Conservation (phyloP, 2,797 vertebrate genomes). For the Euphonia xanthogaster region DNA sequence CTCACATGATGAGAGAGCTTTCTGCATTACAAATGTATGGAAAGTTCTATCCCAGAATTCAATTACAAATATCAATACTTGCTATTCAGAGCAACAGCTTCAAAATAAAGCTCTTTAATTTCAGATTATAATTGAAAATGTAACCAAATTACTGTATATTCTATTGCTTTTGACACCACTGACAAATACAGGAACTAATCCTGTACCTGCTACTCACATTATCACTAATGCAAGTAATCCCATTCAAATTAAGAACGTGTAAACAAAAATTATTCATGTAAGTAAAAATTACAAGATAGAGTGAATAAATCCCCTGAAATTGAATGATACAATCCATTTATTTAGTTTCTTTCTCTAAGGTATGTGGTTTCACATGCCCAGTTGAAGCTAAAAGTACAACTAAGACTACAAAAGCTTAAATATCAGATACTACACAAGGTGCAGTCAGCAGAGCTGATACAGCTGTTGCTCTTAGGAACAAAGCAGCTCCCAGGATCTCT, state of each 20-base stretch:
- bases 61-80: constrained; percentile 61
- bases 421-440: neutral
- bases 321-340: constrained; percentile 8
- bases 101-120: constrained; percentile 59
- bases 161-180: constrained; percentile 9
- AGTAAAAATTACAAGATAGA: constrained; percentile 36
- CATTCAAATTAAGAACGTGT: constrained; percentile 12
- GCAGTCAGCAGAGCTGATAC: neutral
- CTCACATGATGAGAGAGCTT: constrained; percentile 73
- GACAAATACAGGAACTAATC: constrained; percentile 44
- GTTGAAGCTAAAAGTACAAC: neutral
- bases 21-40: constrained; percentile 76
- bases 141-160: constrained; percentile 31
- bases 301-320: constrained; percentile 17
- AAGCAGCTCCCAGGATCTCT: neutral
- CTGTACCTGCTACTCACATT: constrained; percentile 18
- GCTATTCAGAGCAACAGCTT: constrained; percentile 35
- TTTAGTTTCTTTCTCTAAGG: constrained; percentile 17
- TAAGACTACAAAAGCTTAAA: neutral
- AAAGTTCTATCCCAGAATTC: constrained; percentile 38
- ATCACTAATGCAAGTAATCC: constrained; percentile 34
- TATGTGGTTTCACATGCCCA: neutral
- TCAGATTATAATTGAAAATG: constrained; percentile 63
- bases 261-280: constrained; percentile 36
- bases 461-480: neutral